Evolutionary conservation across 2,888 invertebrate species (phyloP), one percentile per base, ranked within the genome.

Genomic region (Ophion ellenae): DNA sequence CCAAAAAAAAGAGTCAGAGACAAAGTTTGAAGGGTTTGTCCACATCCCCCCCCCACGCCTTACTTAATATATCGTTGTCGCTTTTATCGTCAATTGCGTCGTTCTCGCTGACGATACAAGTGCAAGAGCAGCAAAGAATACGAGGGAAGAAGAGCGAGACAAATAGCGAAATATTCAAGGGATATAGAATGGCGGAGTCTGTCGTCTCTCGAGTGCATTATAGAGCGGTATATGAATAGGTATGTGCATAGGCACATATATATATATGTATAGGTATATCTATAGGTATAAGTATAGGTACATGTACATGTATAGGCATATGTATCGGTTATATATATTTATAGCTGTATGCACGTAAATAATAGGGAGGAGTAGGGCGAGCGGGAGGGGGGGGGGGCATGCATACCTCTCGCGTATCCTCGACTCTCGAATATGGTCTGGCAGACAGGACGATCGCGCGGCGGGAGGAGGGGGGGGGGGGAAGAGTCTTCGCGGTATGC

Each of bases 351-450:
- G 40, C 7, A 40, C 40, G 40, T 40, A 40, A 40, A 40, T 40
- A 40, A 40, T 40, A 40, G 40, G 40, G 9, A 36, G 36, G 36
- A 40, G 40, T 40, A 40, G 40, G 40, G 40, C 6, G 40, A 40
- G 40, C 7, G 40, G 40, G 9, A 40, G 40, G 9, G 53, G 17
- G 11, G 11, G 53, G 53, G 14, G 5, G 53, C 11, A 4, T 24
- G 53, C 14, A 53, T 53, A 17, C 53, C 53, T 17, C 14, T 53
- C 53, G 53, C n/a, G 63, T 40, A 40, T 40, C 40, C 40, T 7
- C 40, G 40, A 7, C 40, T 45, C 71, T 79, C 82, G 71, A 82
- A 66, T 82, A 82, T 77, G 82, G 82, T 82, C 77, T 66, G 71
- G 64, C 82, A 32, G 71, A 77, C 70, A 66, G 76, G 45, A 77